phyloP scores from a whole-genome alignment of 2,797 vertebrate species.

The Jordanella pulchra region DNA sequence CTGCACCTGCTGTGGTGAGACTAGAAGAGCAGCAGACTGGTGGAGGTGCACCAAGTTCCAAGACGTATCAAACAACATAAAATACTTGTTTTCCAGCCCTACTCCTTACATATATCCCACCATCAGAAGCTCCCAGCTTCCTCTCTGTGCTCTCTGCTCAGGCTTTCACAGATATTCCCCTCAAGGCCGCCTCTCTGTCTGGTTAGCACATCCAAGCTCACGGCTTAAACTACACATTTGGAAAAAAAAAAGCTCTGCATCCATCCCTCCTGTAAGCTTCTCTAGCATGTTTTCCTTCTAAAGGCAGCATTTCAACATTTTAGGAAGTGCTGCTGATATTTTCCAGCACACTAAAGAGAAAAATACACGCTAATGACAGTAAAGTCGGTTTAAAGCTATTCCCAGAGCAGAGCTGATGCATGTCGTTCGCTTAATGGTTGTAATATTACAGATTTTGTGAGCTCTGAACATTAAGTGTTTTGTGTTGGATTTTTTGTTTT shows the following conservation, averaged over 20 bases:
- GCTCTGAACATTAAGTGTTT: too few relatives aligned
- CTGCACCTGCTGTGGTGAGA: constrained; percentile 66
- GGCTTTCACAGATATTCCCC: constrained; percentile 28
- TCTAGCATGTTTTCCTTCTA: neutral
- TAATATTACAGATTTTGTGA: too few relatives aligned
- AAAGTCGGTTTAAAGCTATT: neutral
- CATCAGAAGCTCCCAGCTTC: neutral
- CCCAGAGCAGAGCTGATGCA: neutral
- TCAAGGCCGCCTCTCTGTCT: constrained; percentile 27
- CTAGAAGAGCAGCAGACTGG: constrained; percentile 18
- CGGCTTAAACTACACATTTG: neutral
- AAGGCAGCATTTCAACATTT: constrained; percentile 3
- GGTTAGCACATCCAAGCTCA: constrained; percentile 13
- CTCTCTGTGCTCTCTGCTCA: neutral
- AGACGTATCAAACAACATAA: constrained; percentile 38
- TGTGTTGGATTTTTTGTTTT: too few relatives aligned
- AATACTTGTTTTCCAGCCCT: neutral
- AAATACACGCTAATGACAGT: neutral
- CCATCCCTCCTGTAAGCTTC: constrained; percentile 27
- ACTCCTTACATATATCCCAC: constrained; percentile 12
- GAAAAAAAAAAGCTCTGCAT: constrained; percentile 13
- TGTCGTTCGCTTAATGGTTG: neutral
- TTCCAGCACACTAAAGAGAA: neutral
- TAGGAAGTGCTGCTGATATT: neutral
- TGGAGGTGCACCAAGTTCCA: constrained; percentile 35